Evolutionary conservation across 2,113 vertebrate species (phyloP), one percentile per base, ranked within the genome.

Genomic region (Mobula birostris): DNA sequence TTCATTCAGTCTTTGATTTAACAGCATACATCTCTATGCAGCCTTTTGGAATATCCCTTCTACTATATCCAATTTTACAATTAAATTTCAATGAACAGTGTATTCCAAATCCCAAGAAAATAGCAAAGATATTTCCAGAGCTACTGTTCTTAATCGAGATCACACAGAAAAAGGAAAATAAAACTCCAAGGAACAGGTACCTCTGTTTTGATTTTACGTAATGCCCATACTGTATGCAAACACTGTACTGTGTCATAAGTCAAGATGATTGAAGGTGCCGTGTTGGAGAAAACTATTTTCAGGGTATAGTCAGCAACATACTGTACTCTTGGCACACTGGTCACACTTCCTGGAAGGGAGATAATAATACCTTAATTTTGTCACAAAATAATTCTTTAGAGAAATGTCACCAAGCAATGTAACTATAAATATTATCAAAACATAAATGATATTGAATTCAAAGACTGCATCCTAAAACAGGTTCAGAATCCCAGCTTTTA

Each of bases 141-240:
- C 29, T 2, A 19, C 15, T 19, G 27, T n/a, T 88, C 83, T 61
- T 12, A 5, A 88, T 27, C 56, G 0, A 63, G 83, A 88, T 94
- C 14, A 79, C 21, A 12, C 14, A n/a, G 27, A 72, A 27, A 0
- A 48, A 0, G 1, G 19, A 19, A 94, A 19, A 78, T 7, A 58
- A n/a, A 56, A 66, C 32, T 79, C 77, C 17, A 3, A 4, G 15
- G 27, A 94, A 83, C 32, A 94, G 32, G 21, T 96, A 99, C 99
- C 97, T 99, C 98, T 48, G 97, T 94, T 93, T 97, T 98, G 80
- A 99, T 98, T 95, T 97, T 98, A 85, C 98, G 97, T 21, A 99
- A 97, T 70, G 96, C 95, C 99, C 99, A 99, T 48, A 99, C 96
- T 0, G 97, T 97, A 95, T 99, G 99, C 74, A 96, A 96, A 95